These are phyloP conservation scores for Gonioctena quinquepunctata DNA, from an alignment of 1,140 invertebrate species.

Conservation along the genomic window DNA sequence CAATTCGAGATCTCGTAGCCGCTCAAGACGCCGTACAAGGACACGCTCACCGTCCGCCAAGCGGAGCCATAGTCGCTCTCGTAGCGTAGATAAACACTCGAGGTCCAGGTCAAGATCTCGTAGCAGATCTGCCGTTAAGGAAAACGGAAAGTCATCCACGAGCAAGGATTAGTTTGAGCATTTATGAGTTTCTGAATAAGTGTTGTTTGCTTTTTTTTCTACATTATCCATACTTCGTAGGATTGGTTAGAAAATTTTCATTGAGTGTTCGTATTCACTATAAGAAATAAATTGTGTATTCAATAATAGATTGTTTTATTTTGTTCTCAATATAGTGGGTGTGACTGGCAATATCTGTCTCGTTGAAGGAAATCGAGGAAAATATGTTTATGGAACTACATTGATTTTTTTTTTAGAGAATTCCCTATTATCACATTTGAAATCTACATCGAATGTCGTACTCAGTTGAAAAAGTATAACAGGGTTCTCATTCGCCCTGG, in stretches of 20 bases:
- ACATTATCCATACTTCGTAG: neutral
- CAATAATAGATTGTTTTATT: too few relatives aligned
- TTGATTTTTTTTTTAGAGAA: too few relatives aligned
- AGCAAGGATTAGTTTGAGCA: neutral
- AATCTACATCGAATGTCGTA: too few relatives aligned
- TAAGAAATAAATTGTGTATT: neutral
- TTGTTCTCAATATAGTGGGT: too few relatives aligned
- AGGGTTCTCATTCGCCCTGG: too few relatives aligned
- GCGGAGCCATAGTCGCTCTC: slow-evolving; percentile 49
- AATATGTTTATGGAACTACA: too few relatives aligned
- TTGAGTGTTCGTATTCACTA: neutral
- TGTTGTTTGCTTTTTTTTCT: neutral
- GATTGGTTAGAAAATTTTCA: neutral
- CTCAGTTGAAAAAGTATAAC: too few relatives aligned
- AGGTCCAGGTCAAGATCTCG: slow-evolving; percentile 44
- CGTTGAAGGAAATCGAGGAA: too few relatives aligned
- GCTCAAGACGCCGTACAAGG: slow-evolving; percentile 51
- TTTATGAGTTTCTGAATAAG: neutral
- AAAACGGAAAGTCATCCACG: slow-evolving; percentile 39
- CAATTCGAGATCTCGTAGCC: slow-evolving; percentile 52
- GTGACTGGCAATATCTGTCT: too few relatives aligned
- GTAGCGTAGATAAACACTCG: slow-evolving; percentile 40
- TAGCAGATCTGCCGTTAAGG: slow-evolving; percentile 42
- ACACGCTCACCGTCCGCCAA: slow-evolving; percentile 44
- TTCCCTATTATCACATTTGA: too few relatives aligned